A percentile compares a stretch with the other conserved stretches of the same genome.
These are phyloP conservation scores for Drosophila funebris DNA, from an alignment of 1,140 invertebrate species.

Conservation along the genomic window DNA sequence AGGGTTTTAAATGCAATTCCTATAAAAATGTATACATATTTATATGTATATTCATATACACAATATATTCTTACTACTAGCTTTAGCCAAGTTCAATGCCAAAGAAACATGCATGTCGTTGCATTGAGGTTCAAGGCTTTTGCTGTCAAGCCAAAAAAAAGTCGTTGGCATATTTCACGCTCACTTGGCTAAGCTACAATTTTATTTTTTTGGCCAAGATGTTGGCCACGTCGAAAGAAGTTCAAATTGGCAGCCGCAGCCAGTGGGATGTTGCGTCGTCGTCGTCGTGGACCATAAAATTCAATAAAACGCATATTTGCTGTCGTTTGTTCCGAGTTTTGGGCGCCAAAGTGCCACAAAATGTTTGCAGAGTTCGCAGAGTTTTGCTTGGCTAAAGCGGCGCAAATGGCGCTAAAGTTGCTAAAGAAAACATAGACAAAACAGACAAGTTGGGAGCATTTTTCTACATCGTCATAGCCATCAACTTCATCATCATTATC, in stretches of 20 bases:
- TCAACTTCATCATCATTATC: neutral
- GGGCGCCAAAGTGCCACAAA: constrained; percentile 78
- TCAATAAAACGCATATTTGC: constrained; percentile 82
- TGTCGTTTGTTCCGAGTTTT: constrained; percentile 79
- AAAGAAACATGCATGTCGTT: constrained; percentile 44
- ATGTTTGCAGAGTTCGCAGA: constrained; percentile 42
- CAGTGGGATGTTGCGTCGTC: constrained; percentile 21
- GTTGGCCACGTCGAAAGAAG: constrained; percentile 30
- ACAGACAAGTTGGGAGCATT: constrained; percentile 32
- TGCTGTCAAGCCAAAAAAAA: constrained; percentile 40
- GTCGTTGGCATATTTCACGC: constrained; percentile 63
- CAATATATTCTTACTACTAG: neutral
- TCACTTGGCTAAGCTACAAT: constrained; percentile 43
- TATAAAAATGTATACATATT: neutral
- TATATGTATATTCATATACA: neutral
- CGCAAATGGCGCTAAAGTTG: constrained; percentile 66
- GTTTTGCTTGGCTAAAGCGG: constrained; percentile 42
- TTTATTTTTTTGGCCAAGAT: constrained; percentile 51
- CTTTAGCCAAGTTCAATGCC: constrained; percentile 51
- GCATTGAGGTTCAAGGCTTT: constrained; percentile 52
- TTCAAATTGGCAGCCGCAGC: constrained; percentile 42
- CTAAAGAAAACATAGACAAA: constrained; percentile 53
- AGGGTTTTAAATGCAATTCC: too few species aligned
- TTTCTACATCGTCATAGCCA: constrained; percentile 37
- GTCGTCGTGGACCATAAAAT: constrained; percentile 66